Percentiles rank a stretch among this genome's conserved stretches.
Conservation (phyloP, 2,113 vertebrate species). For the Silurus glanis region DNA sequence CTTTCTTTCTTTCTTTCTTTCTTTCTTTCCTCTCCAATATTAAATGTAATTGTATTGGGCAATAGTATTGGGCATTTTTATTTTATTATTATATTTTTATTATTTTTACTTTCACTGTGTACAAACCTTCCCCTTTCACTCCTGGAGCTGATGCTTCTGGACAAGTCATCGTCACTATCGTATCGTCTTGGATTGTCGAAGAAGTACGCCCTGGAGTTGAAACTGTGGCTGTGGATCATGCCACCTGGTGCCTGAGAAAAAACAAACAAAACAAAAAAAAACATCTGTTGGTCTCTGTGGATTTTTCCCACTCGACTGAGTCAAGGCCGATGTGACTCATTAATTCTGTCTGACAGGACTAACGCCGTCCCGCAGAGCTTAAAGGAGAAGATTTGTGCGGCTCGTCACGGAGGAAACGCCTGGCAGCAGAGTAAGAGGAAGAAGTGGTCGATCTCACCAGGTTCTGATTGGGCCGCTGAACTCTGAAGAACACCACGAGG, state of each 20-base stretch:
- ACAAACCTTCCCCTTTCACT: slow-evolving; percentile 78
- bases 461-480: slow-evolving; percentile 87
- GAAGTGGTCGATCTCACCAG: slow-evolving; percentile 76
- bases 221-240: slow-evolving; percentile 92
- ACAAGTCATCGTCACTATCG: slow-evolving; percentile 92
- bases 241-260: slow-evolving; percentile 80
- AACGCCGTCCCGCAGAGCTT: slow-evolving; percentile 13
- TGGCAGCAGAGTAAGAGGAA: slow-evolving; percentile 15
- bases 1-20: no score
- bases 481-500: slow-evolving; percentile 91
- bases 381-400: background rate
- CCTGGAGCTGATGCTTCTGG: slow-evolving; percentile 77
- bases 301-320: slow-evolving; percentile 27
- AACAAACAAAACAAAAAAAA: slow-evolving; percentile 15
- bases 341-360: slow-evolving; percentile 28
- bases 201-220: slow-evolving; percentile 92
- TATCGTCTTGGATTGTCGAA: slow-evolving; percentile 95
- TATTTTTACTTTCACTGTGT: background rate
- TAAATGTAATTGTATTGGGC: no score
- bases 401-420: slow-evolving; percentile 27
- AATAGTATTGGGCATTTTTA: no score
- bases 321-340: slow-evolving; percentile 16
- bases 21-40: no score
- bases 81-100: no score
- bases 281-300: slow-evolving; percentile 11